phyloP scores from a whole-genome alignment of 2,888 invertebrate genomes.

The Tetrapedia diversipes region DNA sequence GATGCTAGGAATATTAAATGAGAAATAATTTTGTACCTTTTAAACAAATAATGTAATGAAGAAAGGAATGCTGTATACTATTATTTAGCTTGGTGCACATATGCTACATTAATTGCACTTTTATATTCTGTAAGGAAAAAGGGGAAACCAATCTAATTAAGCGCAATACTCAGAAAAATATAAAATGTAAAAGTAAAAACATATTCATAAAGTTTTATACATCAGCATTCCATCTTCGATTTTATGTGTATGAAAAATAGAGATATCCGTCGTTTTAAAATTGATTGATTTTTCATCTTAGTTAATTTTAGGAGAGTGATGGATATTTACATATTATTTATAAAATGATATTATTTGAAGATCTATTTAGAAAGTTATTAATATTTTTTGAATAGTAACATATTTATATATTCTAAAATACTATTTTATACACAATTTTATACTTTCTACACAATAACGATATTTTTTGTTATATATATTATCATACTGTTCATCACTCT shows the following conservation, averaged over 20 bases:
- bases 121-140: conserved; percentile 44
- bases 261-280: conserved; percentile 35
- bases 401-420: conserved; percentile 35
- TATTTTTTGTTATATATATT: conserved; percentile 27
- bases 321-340: conserved; percentile 55
- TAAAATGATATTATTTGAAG: conserved; percentile 38
- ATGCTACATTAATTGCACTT: conserved; percentile 58
- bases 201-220: conserved; percentile 45
- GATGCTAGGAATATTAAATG: conserved; percentile 52
- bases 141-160: conserved; percentile 29
- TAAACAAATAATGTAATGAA: conserved; percentile 29
- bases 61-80: conserved; percentile 64
- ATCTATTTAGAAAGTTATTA: conserved; percentile 22
- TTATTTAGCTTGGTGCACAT: conserved; percentile 61
- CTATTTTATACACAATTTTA: conserved; percentile 25
- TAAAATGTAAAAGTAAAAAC: conserved; percentile 30
- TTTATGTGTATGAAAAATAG: conserved; percentile 42
- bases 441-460: conserved; percentile 16
- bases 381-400: conserved; percentile 17
- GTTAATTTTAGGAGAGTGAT: conserved; percentile 60
- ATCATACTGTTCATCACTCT: conserved; percentile 61
- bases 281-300: conserved; percentile 43
- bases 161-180: conserved; percentile 37
- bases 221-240: conserved; percentile 60
- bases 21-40: conserved; percentile 56